Evolutionary conservation across 1,140 invertebrate genomes (phyloP), one percentile per base, ranked within the genome.

Genomic region (Lepidotrigona ventralis): DNA sequence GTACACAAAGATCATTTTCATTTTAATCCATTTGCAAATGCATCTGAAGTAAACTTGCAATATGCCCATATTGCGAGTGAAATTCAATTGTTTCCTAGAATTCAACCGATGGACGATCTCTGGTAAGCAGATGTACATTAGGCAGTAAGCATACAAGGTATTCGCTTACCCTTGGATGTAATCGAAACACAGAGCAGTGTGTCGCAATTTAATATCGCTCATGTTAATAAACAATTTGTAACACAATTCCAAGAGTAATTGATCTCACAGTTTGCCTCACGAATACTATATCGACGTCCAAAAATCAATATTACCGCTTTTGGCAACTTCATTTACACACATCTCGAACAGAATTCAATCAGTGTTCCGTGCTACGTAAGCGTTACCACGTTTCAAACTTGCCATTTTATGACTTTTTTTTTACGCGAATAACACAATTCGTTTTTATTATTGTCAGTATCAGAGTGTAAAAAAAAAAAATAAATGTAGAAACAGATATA

Each of bases 141-240:
- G 64, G 26, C 11, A 12, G 74, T 46, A 76, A 76, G 72, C 63
- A 53, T 46, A 64, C 75, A 53, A 64, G 74, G 33, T 63, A 63
- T 23, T 64, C 19, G 39, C n/a, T 63, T 63, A 29, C 39, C 17
- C 72, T 74, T 11, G 19, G 56, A 51, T 23, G 75, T 33, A 66
- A 64, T 64, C 58, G 74, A 77, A 63, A 51, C 39, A 51, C n/a
- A 17, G 46, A 77, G 23, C 39, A 53, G n/a, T 66, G 17, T 33
- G 75, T 51, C 75, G 63, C 19, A 23, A 26, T 21, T 78, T 51
- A 23, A 78, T 78, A 77, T 33, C 26, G 26, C 12, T 51, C 19
- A 15, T 54, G 21, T 63, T 69, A 54, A 68, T 69, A 68, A 78
- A 68, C 76, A 68, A 68, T 78, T 78, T 78, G 63, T 69, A 29